Percentiles rank a stretch among this genome's conserved stretches.
phyloP scores from a whole-genome alignment of 2,113 vertebrate genomes.

The Gadus macrocephalus region DNA sequence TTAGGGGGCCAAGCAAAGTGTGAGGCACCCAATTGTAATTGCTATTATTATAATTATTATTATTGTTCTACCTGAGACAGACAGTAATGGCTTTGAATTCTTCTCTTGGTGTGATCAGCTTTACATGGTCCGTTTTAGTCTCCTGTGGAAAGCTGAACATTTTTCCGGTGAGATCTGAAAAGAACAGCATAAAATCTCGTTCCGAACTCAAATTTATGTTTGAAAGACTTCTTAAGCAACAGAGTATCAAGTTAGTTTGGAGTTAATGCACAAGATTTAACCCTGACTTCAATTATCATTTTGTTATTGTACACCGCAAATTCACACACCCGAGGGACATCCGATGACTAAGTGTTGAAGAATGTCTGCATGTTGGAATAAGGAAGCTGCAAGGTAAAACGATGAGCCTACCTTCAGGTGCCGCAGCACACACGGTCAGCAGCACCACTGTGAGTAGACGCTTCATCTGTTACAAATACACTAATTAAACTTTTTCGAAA shows the following conservation, averaged over 20 bases:
- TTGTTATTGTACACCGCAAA: too few species aligned
- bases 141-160: conserved; percentile 58
- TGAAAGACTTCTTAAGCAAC: too few species aligned
- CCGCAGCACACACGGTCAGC: conserved; percentile 34
- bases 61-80: conserved; percentile 52
- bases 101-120: neutral
- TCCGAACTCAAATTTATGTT: too few species aligned
- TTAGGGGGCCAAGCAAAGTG: too few species aligned
- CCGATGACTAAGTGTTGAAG: too few species aligned
- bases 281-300: too few species aligned
- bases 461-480: conserved; percentile 38
- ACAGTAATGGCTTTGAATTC: conserved; percentile 33
- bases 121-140: conserved; percentile 35
- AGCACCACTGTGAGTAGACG: conserved; percentile 27
- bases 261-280: too few species aligned
- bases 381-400: neutral
- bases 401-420: conserved; percentile 34
- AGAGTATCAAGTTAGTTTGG: too few species aligned
- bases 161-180: conserved; percentile 57
- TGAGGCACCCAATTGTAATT: neutral
- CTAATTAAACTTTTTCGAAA: too few species aligned
- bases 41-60: too few species aligned
- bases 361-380: too few species aligned
- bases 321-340: too few species aligned
- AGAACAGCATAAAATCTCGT: neutral